phyloP scores from a whole-genome alignment of 2,113 vertebrate species.

The Anhinga rufa region DNA sequence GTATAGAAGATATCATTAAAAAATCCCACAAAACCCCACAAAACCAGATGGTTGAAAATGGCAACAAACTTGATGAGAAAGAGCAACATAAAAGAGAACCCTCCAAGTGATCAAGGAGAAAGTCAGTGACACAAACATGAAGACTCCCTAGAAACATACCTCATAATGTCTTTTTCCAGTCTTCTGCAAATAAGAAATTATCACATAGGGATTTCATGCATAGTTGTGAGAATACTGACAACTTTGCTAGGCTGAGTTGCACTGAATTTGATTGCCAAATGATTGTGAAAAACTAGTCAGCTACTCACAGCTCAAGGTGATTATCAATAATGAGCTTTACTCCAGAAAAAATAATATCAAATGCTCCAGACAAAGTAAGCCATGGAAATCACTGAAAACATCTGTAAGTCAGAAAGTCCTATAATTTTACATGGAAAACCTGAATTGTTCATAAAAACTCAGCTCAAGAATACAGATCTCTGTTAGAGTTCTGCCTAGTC shows the following conservation, averaged over 20 bases:
- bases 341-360: not conserved
- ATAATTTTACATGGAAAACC: not conserved
- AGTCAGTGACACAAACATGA: slow-evolving; percentile 33
- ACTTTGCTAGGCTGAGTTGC: slow-evolving; percentile 61
- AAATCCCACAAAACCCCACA: not conserved
- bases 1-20: not conserved
- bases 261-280: slow-evolving; percentile 70
- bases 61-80: slow-evolving; percentile 31
- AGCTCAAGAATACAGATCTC: not conserved
- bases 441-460: not conserved
- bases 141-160: slow-evolving; percentile 58
- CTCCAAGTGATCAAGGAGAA: slow-evolving; percentile 43
- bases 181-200: slow-evolving; percentile 66
- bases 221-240: slow-evolving; percentile 67
- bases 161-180: slow-evolving; percentile 67
- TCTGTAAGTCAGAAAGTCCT: not conserved
- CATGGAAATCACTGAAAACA: not conserved
- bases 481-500: not conserved
- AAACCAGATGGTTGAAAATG: not conserved
- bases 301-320: slow-evolving; percentile 28
- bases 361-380: not conserved
- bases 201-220: slow-evolving; percentile 55
- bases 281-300: slow-evolving; percentile 64
- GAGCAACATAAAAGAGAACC: slow-evolving; percentile 39
- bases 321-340: not conserved